A percentile compares a stretch with the other conserved stretches of the same genome.
These are phyloP conservation scores for Wiebesia pumilae DNA, from an alignment of 1,140 invertebrate species.

Conservation along the genomic window DNA sequence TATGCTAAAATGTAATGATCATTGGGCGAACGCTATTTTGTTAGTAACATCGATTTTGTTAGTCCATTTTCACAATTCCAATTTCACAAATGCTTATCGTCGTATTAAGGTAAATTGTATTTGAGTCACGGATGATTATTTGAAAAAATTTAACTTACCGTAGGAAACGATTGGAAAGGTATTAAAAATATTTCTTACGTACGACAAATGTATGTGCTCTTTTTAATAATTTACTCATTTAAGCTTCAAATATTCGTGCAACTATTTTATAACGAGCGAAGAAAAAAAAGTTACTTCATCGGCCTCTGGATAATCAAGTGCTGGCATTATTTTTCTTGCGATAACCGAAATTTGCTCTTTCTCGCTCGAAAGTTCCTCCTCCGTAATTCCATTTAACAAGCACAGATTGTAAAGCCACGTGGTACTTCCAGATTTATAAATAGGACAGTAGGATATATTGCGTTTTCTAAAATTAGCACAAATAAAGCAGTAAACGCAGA, in stretches of 20 bases:
- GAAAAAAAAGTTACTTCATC: conserved; percentile 61
- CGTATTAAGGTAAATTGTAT: too few species aligned
- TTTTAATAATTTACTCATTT: too few species aligned
- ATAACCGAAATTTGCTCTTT: conserved; percentile 70
- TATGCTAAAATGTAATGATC: too few species aligned
- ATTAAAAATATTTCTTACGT: too few species aligned
- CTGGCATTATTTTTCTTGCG: conserved; percentile 71
- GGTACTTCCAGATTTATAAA: conserved; percentile 78
- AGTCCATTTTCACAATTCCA: too few species aligned
- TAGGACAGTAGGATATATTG: conserved; percentile 76
- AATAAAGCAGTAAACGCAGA: neutral
- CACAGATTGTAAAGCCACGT: conserved; percentile 76
- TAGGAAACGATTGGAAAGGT: too few species aligned
- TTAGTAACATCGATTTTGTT: too few species aligned
- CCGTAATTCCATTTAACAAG: conserved; percentile 65
- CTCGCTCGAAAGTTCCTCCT: conserved; percentile 65
- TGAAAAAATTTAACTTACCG: too few species aligned
- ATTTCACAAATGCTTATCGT: too few species aligned
- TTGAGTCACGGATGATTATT: too few species aligned
- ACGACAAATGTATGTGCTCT: too few species aligned
- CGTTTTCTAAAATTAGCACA: conserved; percentile 54
- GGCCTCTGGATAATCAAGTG: conserved; percentile 71
- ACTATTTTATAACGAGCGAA: neutral
- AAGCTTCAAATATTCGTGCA: neutral
- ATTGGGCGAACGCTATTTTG: too few species aligned